Conservation (phyloP, 1,140 invertebrate species). For the Musca vetustissima region DNA sequence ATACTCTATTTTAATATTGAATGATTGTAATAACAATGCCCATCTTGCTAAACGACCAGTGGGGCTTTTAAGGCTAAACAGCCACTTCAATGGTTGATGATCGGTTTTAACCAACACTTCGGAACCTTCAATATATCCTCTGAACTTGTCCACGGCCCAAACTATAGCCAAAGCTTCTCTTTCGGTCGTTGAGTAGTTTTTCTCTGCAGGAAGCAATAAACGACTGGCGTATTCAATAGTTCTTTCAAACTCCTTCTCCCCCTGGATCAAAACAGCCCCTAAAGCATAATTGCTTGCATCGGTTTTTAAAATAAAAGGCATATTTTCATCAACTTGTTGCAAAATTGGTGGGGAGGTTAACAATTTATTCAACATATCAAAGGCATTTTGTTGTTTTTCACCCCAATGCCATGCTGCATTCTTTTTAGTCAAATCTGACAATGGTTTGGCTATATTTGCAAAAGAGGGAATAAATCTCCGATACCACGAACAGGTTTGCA, state of each 20-base stretch:
- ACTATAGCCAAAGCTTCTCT: slow-evolving; percentile 55
- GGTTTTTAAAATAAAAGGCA: slow-evolving; percentile 34
- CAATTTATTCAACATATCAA: slow-evolving; percentile 31
- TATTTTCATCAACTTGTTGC: slow-evolving; percentile 24
- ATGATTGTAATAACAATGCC: slow-evolving; percentile 33
- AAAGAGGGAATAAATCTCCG: slow-evolving; percentile 53
- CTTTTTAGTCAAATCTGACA: slow-evolving; percentile 48
- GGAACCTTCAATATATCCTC: slow-evolving; percentile 36
- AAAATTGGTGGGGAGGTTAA: slow-evolving; percentile 37
- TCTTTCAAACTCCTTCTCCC: slow-evolving; percentile 19
- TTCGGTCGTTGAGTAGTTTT: slow-evolving; percentile 52
- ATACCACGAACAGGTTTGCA: slow-evolving; percentile 52
- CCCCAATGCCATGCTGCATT: slow-evolving; percentile 39
- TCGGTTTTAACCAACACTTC: slow-evolving; percentile 47
- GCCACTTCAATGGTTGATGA: slow-evolving; percentile 38
- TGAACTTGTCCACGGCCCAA: slow-evolving; percentile 50
- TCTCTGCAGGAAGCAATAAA: slow-evolving; percentile 47
- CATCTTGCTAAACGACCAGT: slow-evolving; percentile 40
- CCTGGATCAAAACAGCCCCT: slow-evolving; percentile 44
- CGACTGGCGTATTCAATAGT: slow-evolving; percentile 54
- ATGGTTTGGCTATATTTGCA: slow-evolving; percentile 42
- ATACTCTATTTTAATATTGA: slow-evolving; percentile 32
- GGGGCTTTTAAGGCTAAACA: slow-evolving; percentile 36
- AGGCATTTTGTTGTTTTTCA: slow-evolving; percentile 32
- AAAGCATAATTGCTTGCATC: slow-evolving; percentile 39